Percentiles rank a stretch among this genome's conserved stretches.
Conservation (phyloP, 2,113 vertebrate genomes). For the Rhabdomys dilectus region DNA sequence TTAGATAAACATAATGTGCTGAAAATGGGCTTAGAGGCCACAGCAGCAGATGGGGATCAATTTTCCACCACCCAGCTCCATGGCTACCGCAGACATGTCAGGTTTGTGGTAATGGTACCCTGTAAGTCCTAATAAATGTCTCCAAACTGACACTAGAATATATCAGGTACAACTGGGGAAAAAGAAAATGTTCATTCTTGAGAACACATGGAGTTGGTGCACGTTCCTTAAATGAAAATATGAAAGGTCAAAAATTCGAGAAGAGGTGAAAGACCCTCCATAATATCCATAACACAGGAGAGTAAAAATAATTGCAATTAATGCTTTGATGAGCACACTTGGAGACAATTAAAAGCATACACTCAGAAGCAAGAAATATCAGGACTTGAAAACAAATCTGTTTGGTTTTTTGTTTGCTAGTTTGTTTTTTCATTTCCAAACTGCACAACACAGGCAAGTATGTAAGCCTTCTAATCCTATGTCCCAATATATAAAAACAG, state of each 20-base stretch:
- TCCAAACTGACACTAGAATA: neutral
- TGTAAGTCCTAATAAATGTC: neutral
- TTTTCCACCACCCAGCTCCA: neutral
- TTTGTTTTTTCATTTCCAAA: neutral
- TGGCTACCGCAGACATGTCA: constrained; percentile 34
- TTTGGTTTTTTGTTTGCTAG: neutral
- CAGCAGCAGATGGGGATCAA: accelerated
- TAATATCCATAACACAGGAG: neutral
- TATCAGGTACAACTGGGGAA: neutral
- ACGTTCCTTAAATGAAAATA: neutral
- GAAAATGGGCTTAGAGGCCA: neutral
- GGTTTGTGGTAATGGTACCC: constrained; percentile 40
- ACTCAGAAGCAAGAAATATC: neutral
- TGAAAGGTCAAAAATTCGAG: neutral
- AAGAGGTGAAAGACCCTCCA: neutral
- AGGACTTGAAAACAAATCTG: neutral
- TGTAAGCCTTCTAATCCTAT: neutral
- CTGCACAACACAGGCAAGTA: neutral
- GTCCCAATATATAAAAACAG: neutral
- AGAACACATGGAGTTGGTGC: neutral
- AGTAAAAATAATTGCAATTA: neutral
- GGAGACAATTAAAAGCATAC: neutral
- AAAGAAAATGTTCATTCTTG: neutral
- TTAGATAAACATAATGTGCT: constrained; percentile 9
- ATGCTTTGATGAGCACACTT: neutral